phyloP scores from a whole-genome alignment of 2,888 invertebrate genomes.

The Suillia variegata region DNA sequence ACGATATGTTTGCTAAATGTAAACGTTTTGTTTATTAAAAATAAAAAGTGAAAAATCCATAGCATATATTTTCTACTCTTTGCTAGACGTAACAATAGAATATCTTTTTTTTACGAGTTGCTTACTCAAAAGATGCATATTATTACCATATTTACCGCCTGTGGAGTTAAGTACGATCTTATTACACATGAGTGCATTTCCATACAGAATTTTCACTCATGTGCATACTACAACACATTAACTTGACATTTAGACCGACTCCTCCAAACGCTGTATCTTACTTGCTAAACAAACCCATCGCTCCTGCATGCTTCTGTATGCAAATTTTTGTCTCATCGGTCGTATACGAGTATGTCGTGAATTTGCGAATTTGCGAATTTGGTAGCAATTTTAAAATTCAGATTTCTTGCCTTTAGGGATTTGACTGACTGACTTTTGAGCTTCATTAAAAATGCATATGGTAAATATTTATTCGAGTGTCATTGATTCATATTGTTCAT shows the following conservation, averaged over 20 bases:
- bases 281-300: too few species aligned
- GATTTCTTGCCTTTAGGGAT: neutral
- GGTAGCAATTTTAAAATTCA: constrained; percentile 7
- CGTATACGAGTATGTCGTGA: too few species aligned
- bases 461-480: constrained; percentile 30
- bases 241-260: constrained; percentile 10
- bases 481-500: constrained; percentile 17
- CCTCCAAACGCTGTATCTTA: too few species aligned
- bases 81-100: neutral
- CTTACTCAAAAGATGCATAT: neutral
- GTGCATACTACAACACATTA: constrained; percentile 5
- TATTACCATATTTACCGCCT: constrained; percentile 24
- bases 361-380: constrained; percentile 1
- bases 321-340: too few species aligned
- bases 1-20: too few species aligned
- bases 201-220: neutral
- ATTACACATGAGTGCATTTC: constrained; percentile 27
- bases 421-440: constrained; percentile 16
- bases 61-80: too few species aligned
- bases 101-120: neutral
- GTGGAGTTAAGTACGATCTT: constrained; percentile 24
- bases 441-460: constrained; percentile 31
- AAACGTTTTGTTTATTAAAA: too few species aligned
- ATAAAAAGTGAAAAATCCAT: too few species aligned
- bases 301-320: too few species aligned